Conservation (phyloP, 2,888 invertebrate genomes). For the Lordiphosa andalusiaca region DNA sequence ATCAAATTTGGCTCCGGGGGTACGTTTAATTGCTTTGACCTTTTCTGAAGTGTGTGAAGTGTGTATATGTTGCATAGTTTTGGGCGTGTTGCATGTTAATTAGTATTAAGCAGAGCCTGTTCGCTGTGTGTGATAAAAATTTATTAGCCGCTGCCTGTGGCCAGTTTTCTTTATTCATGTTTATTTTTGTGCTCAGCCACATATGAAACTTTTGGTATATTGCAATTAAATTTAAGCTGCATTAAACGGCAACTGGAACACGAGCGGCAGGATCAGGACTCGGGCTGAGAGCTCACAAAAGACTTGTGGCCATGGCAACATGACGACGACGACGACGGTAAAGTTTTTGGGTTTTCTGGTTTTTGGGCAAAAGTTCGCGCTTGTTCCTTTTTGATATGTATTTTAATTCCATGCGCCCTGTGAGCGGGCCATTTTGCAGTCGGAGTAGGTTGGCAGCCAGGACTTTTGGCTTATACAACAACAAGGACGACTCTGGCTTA, state of each 20-base stretch:
- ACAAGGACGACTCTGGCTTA: slow-evolving; percentile 59
- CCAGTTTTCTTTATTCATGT: slow-evolving; percentile 9
- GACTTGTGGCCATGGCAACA: slow-evolving; percentile 40
- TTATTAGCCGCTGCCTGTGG: slow-evolving; percentile 44
- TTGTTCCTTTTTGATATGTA: slow-evolving; percentile 71
- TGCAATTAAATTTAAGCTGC: slow-evolving; percentile 79
- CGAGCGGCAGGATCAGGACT: not conserved
- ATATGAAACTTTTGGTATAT: slow-evolving; percentile 63
- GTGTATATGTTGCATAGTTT: slow-evolving; percentile 46
- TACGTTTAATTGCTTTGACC: slow-evolving; percentile 79
- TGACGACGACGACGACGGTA: slow-evolving; percentile 46
- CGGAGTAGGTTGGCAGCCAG: slow-evolving; percentile 16
- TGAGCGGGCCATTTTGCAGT: slow-evolving; percentile 58
- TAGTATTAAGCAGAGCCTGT: slow-evolving; percentile 62
- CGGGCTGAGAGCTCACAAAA: slow-evolving; percentile 35
- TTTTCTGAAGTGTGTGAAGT: slow-evolving; percentile 41
- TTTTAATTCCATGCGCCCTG: slow-evolving; percentile 66
- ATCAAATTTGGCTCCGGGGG: slow-evolving; percentile 43
- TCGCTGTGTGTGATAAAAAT: slow-evolving; percentile 62
- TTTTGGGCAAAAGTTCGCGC: slow-evolving; percentile 64
- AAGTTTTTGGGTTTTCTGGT: slow-evolving; percentile 60
- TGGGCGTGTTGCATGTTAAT: slow-evolving; percentile 66
- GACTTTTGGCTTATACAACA: slow-evolving; percentile 47
- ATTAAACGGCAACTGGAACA: slow-evolving; percentile 50
- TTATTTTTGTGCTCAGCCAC: slow-evolving; percentile 23